Evolutionary conservation across 1,140 invertebrate species (phyloP), one percentile per base, ranked within the genome.

Genomic region (Drosophila ercepeae): DNA sequence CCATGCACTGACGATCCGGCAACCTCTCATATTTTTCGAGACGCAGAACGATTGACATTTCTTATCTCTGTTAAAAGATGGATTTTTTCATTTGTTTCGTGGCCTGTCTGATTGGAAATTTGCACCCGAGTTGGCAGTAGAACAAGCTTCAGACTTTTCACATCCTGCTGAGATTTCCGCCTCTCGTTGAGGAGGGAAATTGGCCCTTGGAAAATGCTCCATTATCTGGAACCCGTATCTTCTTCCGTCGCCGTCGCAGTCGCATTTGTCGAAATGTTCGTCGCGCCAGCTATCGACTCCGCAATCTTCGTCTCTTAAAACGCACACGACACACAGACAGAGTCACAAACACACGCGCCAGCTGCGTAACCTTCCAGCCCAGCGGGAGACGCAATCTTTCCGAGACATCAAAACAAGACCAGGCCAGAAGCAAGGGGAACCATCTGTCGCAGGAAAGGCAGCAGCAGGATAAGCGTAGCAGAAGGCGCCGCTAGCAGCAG

Each of bases 291-390:
- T 82, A 86, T 86, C 82, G 82, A 88, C 82, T 82, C 79, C 60
- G 82, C 82, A 88, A 88, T 88, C 81, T 86, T 72, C 69, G 79
- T 86, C 82, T 88, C 77, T 61, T 88, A 88, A 88, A 71, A 60
- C 48, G 44, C 57, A 18, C 42, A 61, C 60, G 5, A 1, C 29
- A 53, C 48, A 59, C 46, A 44, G 58, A 63, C 57, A 73, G 57
- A 70, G 58, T 49, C 39, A 42, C 14, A 39, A 4, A 57, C 46
- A 52, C 58, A 64, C 57, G 78, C 68, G 76, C 68, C 53, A 63
- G 52, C 59, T 72, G 45, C 60, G 61, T 64, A 67, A 67, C 46
- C 59, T 51, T 42, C 27, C 25, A 50, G 59, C 6, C 8, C 23
- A 14, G 8, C 8, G 39, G 49, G 27, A 67, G 51, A 45, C 32